phyloP scores from a whole-genome alignment of 2,888 invertebrate species.

The Thyatira batis region DNA sequence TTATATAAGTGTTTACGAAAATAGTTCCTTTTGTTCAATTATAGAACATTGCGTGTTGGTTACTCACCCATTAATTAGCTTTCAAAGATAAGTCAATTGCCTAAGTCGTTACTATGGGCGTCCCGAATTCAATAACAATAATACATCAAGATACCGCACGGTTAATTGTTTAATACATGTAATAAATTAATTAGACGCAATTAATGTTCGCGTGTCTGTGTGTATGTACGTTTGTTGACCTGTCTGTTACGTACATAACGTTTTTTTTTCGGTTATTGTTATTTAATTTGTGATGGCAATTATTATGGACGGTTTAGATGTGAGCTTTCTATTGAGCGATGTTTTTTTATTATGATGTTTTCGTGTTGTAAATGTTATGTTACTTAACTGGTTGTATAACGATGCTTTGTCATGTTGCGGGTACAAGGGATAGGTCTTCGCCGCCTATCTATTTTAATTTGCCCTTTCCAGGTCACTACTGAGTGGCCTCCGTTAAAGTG shows the following conservation, averaged over 20 bases:
- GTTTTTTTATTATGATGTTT: slow-evolving; percentile 26
- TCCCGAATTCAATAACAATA: slow-evolving; percentile 74
- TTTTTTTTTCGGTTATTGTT: slow-evolving; percentile 45
- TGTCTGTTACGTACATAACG: slow-evolving; percentile 48
- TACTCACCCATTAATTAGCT: slow-evolving; percentile 70
- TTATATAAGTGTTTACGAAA: slow-evolving; percentile 31
- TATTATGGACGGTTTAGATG: slow-evolving; percentile 45
- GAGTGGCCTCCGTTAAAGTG: background rate
- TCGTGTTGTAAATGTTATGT: slow-evolving; percentile 11
- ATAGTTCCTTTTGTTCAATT: slow-evolving; percentile 61
- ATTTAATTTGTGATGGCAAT: slow-evolving; percentile 60
- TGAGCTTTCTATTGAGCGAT: slow-evolving; percentile 34
- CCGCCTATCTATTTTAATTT: background rate
- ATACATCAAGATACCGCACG: slow-evolving; percentile 73
- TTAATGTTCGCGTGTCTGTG: slow-evolving; percentile 71
- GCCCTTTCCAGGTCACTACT: background rate
- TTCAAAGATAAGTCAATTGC: slow-evolving; percentile 79
- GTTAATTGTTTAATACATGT: slow-evolving; percentile 81
- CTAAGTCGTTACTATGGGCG: slow-evolving; percentile 52
- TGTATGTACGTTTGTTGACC: slow-evolving; percentile 51
- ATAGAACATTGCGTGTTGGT: slow-evolving; percentile 69
- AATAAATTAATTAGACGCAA: slow-evolving; percentile 80
- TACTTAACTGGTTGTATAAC: slow-evolving; percentile 9
- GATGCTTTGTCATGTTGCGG: background rate
- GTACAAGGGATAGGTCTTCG: background rate